Evolutionary conservation across 1,140 invertebrate species (phyloP), one percentile per base, ranked within the genome.

Genomic region (Drosophila arawakana): DNA sequence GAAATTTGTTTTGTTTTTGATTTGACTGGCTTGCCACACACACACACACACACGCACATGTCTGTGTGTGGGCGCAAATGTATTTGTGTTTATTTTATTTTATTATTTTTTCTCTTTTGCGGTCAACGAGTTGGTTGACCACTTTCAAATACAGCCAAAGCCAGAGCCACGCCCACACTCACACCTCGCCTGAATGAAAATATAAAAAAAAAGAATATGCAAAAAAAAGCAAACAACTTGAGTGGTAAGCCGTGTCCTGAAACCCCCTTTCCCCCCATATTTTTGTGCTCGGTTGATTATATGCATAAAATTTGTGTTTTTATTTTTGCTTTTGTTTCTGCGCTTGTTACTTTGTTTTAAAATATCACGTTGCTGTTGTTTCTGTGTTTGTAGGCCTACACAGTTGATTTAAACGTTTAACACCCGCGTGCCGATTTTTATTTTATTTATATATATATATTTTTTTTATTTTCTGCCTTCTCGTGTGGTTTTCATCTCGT

Each of bases 71-170:
- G 60, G 43, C 68, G 70, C 66, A 68, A 71, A 41, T 77, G 69
- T 78, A 67, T 72, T 58, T 86, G 79, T 86, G 83, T 88, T 86
- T 86, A 82, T 86, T 88, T 88, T 84, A 79, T 86, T 86, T 88
- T 86, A 86, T 86, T 86, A 80, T 86, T 82, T 81, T 89, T 89
- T 89, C 84, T 83, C 84, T 88, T 80, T 83, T 88, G 84, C 62
- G 84, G 84, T 89, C 80, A 84, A 84, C 84, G 84, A 90, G 84
- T 89, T 89, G 84, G 84, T 89, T 89, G 84, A 89, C 84, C 84
- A 89, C 84, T 89, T 89, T 89, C 84, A 89, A 89, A 89, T 89
- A 88, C 78, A 79, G 62, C 63, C 76, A 78, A 73, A 50, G 54
- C 61, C 66, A 57, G 60, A 41, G 59, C 39, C 70, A 73, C 71